These are phyloP conservation scores for Sebastes hubbsi DNA, from an alignment of 2,797 vertebrate species.

Conservation along the genomic window DNA sequence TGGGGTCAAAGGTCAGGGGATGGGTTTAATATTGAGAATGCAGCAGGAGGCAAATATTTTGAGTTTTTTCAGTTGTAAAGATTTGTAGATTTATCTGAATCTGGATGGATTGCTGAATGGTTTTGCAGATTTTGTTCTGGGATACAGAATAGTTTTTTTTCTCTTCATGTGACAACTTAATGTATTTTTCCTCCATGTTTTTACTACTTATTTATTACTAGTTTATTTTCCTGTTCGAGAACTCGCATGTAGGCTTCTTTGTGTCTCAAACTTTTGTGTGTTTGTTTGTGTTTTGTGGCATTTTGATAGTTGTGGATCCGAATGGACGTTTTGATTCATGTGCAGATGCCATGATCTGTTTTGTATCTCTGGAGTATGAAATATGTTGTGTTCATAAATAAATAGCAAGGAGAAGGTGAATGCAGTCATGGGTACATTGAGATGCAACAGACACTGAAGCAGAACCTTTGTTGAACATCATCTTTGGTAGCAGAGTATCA, in stretches of 20 bases:
- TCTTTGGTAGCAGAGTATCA: background rate
- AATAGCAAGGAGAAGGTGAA: background rate
- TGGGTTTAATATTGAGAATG: background rate
- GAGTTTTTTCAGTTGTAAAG: background rate
- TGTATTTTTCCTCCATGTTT: background rate
- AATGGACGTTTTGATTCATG: background rate
- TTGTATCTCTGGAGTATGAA: background rate
- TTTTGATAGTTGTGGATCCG: background rate
- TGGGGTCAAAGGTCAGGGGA: background rate
- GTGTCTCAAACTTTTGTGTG: background rate
- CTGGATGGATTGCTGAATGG: background rate
- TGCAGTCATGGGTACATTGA: conserved; percentile 2
- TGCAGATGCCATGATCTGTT: background rate
- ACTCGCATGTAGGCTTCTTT: background rate
- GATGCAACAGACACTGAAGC: conserved; percentile 18
- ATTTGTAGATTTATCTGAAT: background rate
- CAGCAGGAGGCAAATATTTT: background rate
- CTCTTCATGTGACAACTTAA: background rate
- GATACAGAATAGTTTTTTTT: background rate
- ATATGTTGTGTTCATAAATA: background rate
- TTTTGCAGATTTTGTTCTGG: background rate
- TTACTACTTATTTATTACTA: background rate
- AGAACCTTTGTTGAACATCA: background rate
- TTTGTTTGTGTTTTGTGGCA: background rate
- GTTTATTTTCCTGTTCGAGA: background rate